Conservation (phyloP, 2,888 invertebrate species). For the Dermolepida albohirtum region DNA sequence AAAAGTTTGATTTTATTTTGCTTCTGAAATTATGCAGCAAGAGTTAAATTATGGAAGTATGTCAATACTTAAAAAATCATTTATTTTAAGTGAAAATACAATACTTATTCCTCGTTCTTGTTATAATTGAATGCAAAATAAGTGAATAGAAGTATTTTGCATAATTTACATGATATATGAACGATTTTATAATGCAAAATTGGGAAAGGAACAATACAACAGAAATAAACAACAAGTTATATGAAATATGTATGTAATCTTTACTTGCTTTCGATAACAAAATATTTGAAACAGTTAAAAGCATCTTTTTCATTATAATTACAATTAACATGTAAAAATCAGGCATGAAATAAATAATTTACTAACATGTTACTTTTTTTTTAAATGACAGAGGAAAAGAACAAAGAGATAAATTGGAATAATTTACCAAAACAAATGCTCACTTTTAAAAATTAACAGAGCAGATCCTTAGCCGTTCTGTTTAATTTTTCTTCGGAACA, state of each 20-base stretch:
- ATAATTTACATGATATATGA: no score
- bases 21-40: no score
- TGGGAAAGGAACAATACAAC: no score
- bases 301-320: constrained; percentile 28
- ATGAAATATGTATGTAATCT: constrained; percentile 46
- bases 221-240: constrained; percentile 29
- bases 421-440: constrained; percentile 42
- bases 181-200: no score
- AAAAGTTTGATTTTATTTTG: not conserved
- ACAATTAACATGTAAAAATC: constrained; percentile 41
- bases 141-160: no score
- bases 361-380: constrained; percentile 40
- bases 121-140: no score
- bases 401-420: constrained; percentile 34
- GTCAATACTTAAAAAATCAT: no score
- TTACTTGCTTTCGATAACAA: constrained; percentile 43
- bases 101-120: no score
- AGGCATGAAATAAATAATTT: constrained; percentile 44
- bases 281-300: constrained; percentile 42
- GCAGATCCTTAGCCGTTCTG: constrained; percentile 14
- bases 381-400: constrained; percentile 31
- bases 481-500: constrained; percentile 15
- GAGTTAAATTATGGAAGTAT: no score
- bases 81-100: no score
- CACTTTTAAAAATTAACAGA: constrained; percentile 11